Conservation (phyloP, 1,140 invertebrate genomes). For the Apocrypta bakeri region DNA sequence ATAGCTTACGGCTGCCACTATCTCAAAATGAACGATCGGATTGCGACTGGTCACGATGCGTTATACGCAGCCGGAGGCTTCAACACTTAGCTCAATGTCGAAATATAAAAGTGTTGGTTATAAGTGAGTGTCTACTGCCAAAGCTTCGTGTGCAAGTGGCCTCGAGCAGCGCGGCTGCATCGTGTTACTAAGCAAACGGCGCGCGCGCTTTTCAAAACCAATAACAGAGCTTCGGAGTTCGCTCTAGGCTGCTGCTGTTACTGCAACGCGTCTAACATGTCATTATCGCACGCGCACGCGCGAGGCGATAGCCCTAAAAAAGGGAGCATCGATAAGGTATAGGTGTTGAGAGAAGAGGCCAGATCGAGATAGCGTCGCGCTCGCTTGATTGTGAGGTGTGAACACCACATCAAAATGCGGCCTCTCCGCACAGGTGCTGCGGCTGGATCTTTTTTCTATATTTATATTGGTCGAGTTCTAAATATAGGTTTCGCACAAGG, state of each 20-base stretch:
- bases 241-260: background rate
- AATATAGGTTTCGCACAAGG: conserved; percentile 29
- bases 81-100: conserved; percentile 9
- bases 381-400: conserved; percentile 62
- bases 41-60: background rate
- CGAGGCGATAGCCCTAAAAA: conserved; percentile 29
- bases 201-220: conserved; percentile 58
- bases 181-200: conserved; percentile 66
- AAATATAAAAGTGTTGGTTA: conserved; percentile 10
- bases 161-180: conserved; percentile 44
- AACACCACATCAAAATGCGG: conserved; percentile 42
- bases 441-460: background rate
- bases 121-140: background rate
- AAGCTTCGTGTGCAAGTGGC: conserved; percentile 8
- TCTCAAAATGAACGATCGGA: background rate
- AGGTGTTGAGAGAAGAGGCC: conserved; percentile 68
- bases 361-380: conserved; percentile 62
- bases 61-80: background rate
- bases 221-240: conserved; percentile 35
- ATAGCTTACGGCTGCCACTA: background rate
- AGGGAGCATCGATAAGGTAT: conserved; percentile 54
- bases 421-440: conserved; percentile 29
- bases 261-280: conserved; percentile 61
- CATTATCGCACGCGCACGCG: conserved; percentile 61
- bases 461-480: conserved; percentile 31